Evolutionary conservation across 1,140 invertebrate genomes (phyloP), one percentile per base, ranked within the genome.

Genomic region (Rhagoletis zephyria): DNA sequence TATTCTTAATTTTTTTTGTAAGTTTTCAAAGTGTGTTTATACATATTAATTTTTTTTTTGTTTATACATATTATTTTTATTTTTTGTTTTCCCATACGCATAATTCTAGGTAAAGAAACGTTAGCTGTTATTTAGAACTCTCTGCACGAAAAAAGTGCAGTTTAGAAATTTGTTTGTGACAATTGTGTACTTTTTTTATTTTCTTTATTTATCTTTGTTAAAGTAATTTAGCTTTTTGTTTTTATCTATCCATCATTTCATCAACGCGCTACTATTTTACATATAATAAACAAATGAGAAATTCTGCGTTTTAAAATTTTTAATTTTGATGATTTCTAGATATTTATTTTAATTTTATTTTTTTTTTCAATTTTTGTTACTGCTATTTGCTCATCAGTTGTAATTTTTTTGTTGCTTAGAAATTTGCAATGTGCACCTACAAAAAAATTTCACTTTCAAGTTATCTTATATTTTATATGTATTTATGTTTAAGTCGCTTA

Each of bases 211-310:
- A 30, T 30, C 30, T 30, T 30, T 30, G 30, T 30, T 30, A 30
- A 30, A 30, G 30, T 30, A 30, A 30, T 30, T 30, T 30, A 30
- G 30, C 30, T 30, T n/a, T n/a, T n/a, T n/a, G n/a, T n/a, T n/a
- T n/a, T n/a, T n/a, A n/a, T n/a, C 4, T 40, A 30, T 67, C 65
- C 9, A 19, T 67, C 5, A 1, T 67, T 42, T 19, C 16, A 6
- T 56, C 48, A 42, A 48, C 74, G 48, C 48, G 48, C 74, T 56
- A 81, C n/a, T 81, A 67, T 81, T 81, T 81, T 81, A 81, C 74
- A 81, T 81, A 81, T 81, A 81, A 81, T 56, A 81, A 81, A 81
- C 56, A 42, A 81, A 19, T 81, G 48, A 81, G 74, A 81, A 81
- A 81, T 81, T 81, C 74, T 81, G 74, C 74, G 45, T 81, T 81